Base-by-base conservation (phyloP, 2,888 invertebrate species). In the Myopa tessellatipennis region DNA sequence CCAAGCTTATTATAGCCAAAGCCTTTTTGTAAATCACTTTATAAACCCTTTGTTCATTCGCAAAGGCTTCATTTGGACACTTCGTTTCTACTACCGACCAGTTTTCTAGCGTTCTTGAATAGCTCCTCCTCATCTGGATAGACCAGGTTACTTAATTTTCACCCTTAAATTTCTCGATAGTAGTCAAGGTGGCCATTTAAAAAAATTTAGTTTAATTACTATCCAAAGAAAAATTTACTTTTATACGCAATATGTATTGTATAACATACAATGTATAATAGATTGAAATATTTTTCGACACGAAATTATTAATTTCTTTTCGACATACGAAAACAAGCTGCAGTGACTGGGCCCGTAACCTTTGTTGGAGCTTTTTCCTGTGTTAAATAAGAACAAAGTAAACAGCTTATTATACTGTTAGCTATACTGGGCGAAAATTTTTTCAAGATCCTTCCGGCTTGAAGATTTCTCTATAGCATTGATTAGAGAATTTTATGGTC, bases 91-190 rank as follows among this genome's bases (percentile, higher is more conserved):
- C 12, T 14, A 38, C 76, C 50, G 12, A 38, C 68, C 55, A 77
- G 67, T 78, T 74, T 34, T 79, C 74, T 45, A 77, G 36, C 4
- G 74, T 74, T 16, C 74, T 79, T 3, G 74, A 58, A 14, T 74
- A 40, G 26, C 74, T 79, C 38, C 74, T 79, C 38, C 40, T 77
- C 74, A 77, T 79, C 26, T 79, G 72, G 52, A 79, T 60, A 34
- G 74, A 63, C 79, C 79, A 71, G 38, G 74, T 60, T 63, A 58
- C 58, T 16, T 74, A 77, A 55, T 77, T 77, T 58, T 70, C 77
- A 14, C 45, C 63, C 18, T 36, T 55, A 16, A 77, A 70, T 74
- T 74, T 77, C 50, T 77, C 79, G 65, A 79, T 74, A 61, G 76
- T 75, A 52, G 60, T 63, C 34, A 73, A 14, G 8, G 67, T 38